phyloP scores from a whole-genome alignment of 2,888 invertebrate species.

The Belgica antarctica region DNA sequence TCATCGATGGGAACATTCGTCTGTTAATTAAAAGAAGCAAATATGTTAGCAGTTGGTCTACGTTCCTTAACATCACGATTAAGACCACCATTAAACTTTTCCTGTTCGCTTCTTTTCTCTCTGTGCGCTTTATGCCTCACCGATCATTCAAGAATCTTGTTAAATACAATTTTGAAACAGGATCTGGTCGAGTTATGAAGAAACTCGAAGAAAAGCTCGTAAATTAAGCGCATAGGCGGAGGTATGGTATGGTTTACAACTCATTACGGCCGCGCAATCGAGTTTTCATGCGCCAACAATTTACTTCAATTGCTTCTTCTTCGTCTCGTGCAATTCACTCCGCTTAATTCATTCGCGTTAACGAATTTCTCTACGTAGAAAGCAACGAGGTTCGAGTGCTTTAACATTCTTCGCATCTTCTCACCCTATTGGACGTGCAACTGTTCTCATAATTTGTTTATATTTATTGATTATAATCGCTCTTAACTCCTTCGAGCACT shows the following conservation, averaged over 20 bases:
- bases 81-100: not conserved
- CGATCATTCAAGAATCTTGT: not conserved
- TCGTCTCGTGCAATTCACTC: conserved; percentile 26
- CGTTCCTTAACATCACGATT: too few relatives aligned
- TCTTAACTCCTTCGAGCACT: conserved; percentile 9
- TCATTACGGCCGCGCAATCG: too few relatives aligned
- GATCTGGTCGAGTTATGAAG: not conserved
- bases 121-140: not conserved
- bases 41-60: not conserved
- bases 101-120: too few relatives aligned
- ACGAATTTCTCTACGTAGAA: conserved; percentile 2
- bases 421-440: conserved; percentile 10
- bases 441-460: conserved; percentile 29
- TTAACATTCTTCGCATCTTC: too few relatives aligned
- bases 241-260: not conserved
- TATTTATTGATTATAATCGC: conserved; percentile 33
- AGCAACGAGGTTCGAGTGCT: not conserved
- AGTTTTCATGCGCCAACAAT: conserved; percentile 5
- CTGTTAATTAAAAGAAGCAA: conserved; percentile 57
- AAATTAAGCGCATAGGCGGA: too few relatives aligned
- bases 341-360: conserved; percentile 25
- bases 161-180: not conserved
- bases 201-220: too few relatives aligned
- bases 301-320: not conserved
- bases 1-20: conserved; percentile 89